These are phyloP conservation scores for Laupala kohalensis DNA, from an alignment of 1,140 invertebrate species.

Conservation along the genomic window DNA sequence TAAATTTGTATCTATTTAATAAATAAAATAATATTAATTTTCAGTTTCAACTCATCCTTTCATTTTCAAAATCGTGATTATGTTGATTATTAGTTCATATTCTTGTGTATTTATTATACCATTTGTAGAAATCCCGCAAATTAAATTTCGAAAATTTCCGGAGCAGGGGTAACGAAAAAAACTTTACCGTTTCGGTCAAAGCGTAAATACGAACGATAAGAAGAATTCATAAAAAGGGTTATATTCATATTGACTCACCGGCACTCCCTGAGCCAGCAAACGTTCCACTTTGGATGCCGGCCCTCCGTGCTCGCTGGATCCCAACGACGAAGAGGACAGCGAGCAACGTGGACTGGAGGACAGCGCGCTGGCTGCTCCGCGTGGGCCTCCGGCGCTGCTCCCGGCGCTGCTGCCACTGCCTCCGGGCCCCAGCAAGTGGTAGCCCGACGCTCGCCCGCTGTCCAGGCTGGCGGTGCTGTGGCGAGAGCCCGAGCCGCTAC, in stretches of 20 bases:
- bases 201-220: no score
- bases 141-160: no score
- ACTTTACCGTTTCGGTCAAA: no score
- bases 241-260: slow-evolving; percentile 28
- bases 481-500: slow-evolving; percentile 57
- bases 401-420: slow-evolving; percentile 22
- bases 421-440: slow-evolving; percentile 32
- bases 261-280: slow-evolving; percentile 48
- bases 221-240: no score
- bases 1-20: no score
- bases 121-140: no score
- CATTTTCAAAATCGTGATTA: no score
- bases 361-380: slow-evolving; percentile 21
- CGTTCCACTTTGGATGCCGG: slow-evolving; percentile 37
- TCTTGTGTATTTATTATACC: no score
- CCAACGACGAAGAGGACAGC: slow-evolving; percentile 58
- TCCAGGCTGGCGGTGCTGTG: slow-evolving; percentile 86
- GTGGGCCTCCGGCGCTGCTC: slow-evolving; percentile 27
- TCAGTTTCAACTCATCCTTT: no score
- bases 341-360: slow-evolving; percentile 34
- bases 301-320: slow-evolving; percentile 43
- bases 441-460: slow-evolving; percentile 73
- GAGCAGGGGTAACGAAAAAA: no score
- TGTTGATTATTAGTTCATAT: no score
- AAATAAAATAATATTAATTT: no score